phyloP scores from a whole-genome alignment of 1,140 invertebrate species.

The Bombus waltoni region DNA sequence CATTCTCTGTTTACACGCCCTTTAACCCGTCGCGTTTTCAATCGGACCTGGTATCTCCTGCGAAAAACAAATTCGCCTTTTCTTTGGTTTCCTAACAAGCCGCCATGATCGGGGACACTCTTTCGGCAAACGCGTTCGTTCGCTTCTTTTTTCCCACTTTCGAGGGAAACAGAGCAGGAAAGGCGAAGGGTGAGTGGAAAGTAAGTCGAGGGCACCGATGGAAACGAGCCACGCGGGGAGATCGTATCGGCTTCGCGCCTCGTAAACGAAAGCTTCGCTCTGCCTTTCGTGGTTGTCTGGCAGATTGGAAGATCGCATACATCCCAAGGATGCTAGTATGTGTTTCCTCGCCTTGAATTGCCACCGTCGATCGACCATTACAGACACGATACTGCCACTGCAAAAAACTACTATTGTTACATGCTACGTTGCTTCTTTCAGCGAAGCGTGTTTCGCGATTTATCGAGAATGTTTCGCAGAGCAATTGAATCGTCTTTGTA shows the following conservation, averaged over 20 bases:
- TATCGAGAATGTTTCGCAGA: not conserved
- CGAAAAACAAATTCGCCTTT: slow-evolving; percentile 34
- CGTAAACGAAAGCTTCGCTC: slow-evolving; percentile 50
- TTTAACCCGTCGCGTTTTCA: slow-evolving; percentile 27
- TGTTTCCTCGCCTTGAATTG: slow-evolving; percentile 34
- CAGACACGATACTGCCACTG: not conserved
- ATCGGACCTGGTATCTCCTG: not conserved
- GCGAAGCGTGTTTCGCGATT: not conserved
- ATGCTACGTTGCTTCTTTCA: not conserved
- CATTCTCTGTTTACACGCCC: not conserved
- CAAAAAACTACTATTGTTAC: too few species aligned
- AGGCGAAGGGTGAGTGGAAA: not conserved
- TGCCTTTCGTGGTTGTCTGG: slow-evolving; percentile 24
- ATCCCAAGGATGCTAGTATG: not conserved
- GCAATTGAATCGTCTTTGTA: not conserved
- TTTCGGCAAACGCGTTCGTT: not conserved
- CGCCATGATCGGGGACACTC: not conserved
- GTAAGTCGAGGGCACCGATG: not conserved
- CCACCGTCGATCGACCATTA: not conserved
- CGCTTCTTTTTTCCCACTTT: not conserved
- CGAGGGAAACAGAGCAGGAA: not conserved
- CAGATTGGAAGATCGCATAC: slow-evolving; percentile 33
- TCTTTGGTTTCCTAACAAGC: slow-evolving; percentile 35
- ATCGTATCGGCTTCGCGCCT: slow-evolving; percentile 54
- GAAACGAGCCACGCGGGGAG: slow-evolving; percentile 33